These are phyloP conservation scores for Galemys pyrenaicus DNA, from an alignment of 2,113 vertebrate genomes.

Conservation along the genomic window DNA sequence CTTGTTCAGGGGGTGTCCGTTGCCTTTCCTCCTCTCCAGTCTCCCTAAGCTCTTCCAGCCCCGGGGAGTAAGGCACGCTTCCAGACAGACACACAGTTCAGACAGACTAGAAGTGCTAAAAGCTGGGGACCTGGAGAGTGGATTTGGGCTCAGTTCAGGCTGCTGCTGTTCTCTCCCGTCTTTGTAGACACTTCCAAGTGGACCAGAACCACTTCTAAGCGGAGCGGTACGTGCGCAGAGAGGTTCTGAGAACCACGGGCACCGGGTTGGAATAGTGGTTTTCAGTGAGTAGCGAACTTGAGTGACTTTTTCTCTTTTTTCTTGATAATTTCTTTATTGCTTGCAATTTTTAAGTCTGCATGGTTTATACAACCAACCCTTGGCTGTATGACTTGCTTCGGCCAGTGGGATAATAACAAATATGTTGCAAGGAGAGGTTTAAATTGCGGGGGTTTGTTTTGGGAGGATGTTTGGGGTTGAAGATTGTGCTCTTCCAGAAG, in stretches of 20 bases:
- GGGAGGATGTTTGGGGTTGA: neutral
- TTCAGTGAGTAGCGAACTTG: neutral
- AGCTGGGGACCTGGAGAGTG: neutral
- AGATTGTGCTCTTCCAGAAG: constrained; percentile 5
- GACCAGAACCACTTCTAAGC: neutral
- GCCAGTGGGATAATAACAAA: neutral
- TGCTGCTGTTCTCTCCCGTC: neutral
- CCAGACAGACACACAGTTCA: neutral
- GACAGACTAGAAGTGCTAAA: neutral
- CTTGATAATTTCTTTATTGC: constrained; percentile 27
- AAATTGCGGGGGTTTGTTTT: neutral
- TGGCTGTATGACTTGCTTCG: neutral
- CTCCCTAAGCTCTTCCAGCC: neutral
- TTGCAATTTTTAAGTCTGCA: constrained; percentile 10
- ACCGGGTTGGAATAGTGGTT: neutral
- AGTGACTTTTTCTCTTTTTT: neutral
- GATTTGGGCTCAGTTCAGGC: neutral
- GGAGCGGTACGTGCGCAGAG: neutral
- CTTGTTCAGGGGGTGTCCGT: neutral
- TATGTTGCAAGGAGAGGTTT: neutral
- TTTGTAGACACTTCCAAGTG: neutral
- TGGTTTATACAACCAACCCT: neutral
- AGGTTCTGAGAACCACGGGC: neutral
- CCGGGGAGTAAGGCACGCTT: neutral
- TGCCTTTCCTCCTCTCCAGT: neutral